phyloP scores from a whole-genome alignment of 2,888 invertebrate species.

The Biston betularia region DNA sequence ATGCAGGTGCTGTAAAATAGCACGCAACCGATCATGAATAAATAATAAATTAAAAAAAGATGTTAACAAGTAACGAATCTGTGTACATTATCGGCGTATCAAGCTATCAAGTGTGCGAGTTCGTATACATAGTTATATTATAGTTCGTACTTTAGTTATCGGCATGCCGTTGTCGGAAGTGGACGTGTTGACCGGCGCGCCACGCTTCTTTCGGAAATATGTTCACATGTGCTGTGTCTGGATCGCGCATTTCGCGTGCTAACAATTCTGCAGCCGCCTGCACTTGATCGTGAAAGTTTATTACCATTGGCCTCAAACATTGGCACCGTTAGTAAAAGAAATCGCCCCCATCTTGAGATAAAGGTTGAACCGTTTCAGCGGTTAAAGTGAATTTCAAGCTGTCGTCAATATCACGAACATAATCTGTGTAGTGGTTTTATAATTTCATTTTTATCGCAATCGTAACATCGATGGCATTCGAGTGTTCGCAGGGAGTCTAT shows the following conservation, averaged over 20 bases:
- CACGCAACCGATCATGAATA: constrained; percentile 16
- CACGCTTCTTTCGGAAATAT: constrained; percentile 53
- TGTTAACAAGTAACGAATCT: constrained; percentile 22
- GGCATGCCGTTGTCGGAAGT: constrained; percentile 72
- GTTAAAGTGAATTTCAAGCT: constrained; percentile 42
- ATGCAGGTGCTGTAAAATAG: constrained; percentile 3
- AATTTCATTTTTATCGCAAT: constrained; percentile 1
- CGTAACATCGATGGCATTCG: constrained; percentile 5
- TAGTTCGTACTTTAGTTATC: constrained; percentile 66
- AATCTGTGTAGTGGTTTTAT: constrained; percentile 20
- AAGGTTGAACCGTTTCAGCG: constrained; percentile 59
- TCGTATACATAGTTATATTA: constrained; percentile 35
- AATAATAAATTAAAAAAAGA: constrained; percentile 2
- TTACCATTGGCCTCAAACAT: constrained; percentile 78
- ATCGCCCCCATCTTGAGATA: constrained; percentile 64
- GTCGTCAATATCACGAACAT: constrained; percentile 15
- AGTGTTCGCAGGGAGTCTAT: constrained; percentile 25
- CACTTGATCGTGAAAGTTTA: constrained; percentile 84
- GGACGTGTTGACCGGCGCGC: constrained; percentile 57
- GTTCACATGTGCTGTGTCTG: constrained; percentile 56
- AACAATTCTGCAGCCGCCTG: constrained; percentile 67
- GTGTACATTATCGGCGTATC: constrained; percentile 50
- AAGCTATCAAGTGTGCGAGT: constrained; percentile 52
- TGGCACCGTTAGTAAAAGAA: constrained; percentile 79
- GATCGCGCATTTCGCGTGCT: constrained; percentile 69